A percentile compares a stretch with the other conserved stretches of the same genome.
phyloP scores from a whole-genome alignment of 2,888 invertebrate genomes.

The Brachyopa scutellaris region DNA sequence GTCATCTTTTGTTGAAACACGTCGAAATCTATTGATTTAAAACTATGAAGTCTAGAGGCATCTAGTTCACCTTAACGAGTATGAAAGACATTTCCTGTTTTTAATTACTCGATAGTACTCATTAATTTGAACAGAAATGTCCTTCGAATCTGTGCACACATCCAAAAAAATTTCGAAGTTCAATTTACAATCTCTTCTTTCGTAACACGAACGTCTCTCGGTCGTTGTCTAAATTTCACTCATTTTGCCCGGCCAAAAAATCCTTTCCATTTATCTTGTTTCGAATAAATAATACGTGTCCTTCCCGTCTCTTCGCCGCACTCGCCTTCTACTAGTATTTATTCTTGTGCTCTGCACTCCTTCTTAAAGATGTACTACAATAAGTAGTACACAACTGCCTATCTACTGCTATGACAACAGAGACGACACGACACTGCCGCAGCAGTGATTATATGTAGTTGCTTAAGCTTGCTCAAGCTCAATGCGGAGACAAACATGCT shows the following conservation, averaged over 20 bases:
- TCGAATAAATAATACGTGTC: constrained; percentile 45
- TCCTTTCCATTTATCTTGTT: constrained; percentile 16
- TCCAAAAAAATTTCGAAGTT: too few relatives aligned
- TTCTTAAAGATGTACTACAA: constrained; percentile 35
- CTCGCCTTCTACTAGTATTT: constrained; percentile 25
- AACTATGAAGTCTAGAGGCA: too few relatives aligned
- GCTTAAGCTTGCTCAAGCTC: constrained; percentile 45
- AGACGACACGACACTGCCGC: constrained; percentile 35
- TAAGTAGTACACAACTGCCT: constrained; percentile 1
- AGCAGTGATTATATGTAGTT: constrained; percentile 64
- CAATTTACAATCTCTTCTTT: neutral
- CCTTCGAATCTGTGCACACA: neutral
- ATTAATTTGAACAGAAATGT: too few relatives aligned
- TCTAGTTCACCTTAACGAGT: neutral
- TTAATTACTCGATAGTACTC: neutral
- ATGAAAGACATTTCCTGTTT: neutral
- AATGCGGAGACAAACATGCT: constrained; percentile 67
- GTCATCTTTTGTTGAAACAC: too few relatives aligned
- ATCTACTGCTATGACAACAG: constrained; percentile 40
- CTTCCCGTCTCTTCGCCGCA: constrained; percentile 22
- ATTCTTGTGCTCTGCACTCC: constrained; percentile 20
- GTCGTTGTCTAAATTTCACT: neutral
- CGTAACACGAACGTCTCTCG: too few relatives aligned
- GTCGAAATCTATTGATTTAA: too few relatives aligned
- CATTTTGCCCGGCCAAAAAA: neutral